Evolutionary conservation across 2,888 invertebrate species (phyloP).

Genomic region (Mamestra brassicae): DNA sequence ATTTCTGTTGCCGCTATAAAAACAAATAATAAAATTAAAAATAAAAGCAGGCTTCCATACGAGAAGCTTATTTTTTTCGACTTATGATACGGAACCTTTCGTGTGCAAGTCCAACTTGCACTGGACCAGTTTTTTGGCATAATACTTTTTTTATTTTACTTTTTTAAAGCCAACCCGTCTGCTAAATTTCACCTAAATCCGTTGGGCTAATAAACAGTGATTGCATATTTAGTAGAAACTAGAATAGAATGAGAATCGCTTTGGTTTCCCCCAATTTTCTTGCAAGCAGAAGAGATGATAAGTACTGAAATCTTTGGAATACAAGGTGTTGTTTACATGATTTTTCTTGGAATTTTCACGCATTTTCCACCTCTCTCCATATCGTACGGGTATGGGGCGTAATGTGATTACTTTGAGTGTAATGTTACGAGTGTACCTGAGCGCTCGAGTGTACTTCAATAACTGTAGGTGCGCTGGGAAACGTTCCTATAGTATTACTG

Average conservation of each 20-base stretch:
- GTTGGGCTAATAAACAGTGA: background rate
- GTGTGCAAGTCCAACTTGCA: too few relatives aligned
- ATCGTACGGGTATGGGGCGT: slow-evolving; percentile 21
- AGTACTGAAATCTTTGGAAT: slow-evolving; percentile 1
- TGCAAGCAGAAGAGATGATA: background rate
- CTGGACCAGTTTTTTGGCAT: too few relatives aligned
- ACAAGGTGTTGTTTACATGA: slow-evolving; percentile 1
- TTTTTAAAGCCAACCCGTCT: background rate
- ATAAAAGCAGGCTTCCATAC: too few relatives aligned
- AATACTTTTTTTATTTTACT: too few relatives aligned
- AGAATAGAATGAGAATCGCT: background rate
- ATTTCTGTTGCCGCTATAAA: too few relatives aligned
- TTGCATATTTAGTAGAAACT: background rate
- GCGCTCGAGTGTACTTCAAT: slow-evolving; percentile 44
- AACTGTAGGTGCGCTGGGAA: slow-evolving; percentile 7
- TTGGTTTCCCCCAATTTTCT: background rate
- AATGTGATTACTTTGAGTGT: slow-evolving; percentile 56
- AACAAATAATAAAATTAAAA: too few relatives aligned
- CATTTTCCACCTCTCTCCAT: slow-evolving; percentile 15
- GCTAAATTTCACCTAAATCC: background rate
- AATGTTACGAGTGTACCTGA: slow-evolving; percentile 46
- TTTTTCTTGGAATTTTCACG: slow-evolving; percentile 27
- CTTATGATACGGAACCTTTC: too few relatives aligned
- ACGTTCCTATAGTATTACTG: background rate
- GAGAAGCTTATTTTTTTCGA: too few relatives aligned